Conservation (phyloP, 2,113 vertebrate genomes). For the Neodontobutis hainanensis region DNA sequence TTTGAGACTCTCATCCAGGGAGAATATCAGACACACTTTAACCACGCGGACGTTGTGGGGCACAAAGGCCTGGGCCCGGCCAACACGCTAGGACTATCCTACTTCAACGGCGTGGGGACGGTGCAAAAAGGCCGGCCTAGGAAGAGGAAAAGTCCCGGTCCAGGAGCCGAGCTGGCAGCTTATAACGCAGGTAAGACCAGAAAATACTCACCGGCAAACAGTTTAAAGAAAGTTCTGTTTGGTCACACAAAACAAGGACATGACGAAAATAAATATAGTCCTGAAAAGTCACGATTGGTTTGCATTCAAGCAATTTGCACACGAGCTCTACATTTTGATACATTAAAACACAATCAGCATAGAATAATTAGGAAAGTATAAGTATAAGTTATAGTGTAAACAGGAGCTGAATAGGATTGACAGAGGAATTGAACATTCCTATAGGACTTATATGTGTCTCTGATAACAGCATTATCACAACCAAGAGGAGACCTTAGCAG, state of each 20-base stretch:
- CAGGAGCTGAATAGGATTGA: constrained; percentile 30
- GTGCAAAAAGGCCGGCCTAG: constrained; percentile 97
- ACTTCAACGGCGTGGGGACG: constrained; percentile 97
- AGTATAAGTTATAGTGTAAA: background rate
- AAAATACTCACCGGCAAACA: background rate
- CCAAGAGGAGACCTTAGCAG: background rate
- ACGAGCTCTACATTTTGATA: too few species aligned
- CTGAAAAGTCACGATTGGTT: background rate
- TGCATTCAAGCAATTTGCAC: background rate
- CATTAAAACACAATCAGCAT: background rate
- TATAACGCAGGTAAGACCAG: constrained; percentile 94
- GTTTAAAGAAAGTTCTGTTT: background rate
- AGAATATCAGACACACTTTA: constrained; percentile 95
- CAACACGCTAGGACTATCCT: constrained; percentile 92
- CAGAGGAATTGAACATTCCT: constrained; percentile 36
- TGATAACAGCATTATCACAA: background rate
- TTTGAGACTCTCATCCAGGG: constrained; percentile 98
- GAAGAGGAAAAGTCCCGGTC: constrained; percentile 95
- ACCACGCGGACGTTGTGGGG: constrained; percentile 89
- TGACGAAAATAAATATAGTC: background rate
- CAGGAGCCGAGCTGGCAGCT: constrained; percentile 92
- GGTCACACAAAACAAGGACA: background rate
- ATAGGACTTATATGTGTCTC: background rate
- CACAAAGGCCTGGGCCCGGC: constrained; percentile 90
- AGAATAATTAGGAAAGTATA: background rate